These are phyloP conservation scores for Prunella himalayana DNA, from an alignment of 2,113 vertebrate genomes.

Conservation along the genomic window DNA sequence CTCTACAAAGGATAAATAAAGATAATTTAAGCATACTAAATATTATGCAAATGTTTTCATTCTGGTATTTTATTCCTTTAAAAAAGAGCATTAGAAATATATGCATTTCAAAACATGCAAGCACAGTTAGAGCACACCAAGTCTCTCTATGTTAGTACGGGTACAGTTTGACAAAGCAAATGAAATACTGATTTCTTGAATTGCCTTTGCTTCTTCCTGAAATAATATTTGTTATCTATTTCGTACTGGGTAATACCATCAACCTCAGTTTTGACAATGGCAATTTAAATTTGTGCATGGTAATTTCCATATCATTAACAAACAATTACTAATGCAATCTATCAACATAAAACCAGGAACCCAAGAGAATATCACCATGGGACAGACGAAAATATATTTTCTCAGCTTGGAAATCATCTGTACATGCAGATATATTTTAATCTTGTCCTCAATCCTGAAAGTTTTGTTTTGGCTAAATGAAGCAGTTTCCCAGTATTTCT, in stretches of 20 bases:
- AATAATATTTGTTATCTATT: background rate
- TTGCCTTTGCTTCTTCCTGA: background rate
- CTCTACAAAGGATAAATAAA: background rate
- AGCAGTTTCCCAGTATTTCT: background rate
- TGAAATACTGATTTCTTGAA: background rate
- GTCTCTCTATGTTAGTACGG: rapidly evolving
- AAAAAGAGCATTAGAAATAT: background rate
- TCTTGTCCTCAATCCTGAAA: background rate
- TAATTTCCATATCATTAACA: background rate
- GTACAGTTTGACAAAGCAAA: background rate
- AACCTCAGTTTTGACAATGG: background rate
- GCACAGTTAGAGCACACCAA: background rate
- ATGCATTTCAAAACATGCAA: background rate
- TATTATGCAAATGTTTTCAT: background rate
- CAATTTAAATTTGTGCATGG: background rate
- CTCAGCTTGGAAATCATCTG: background rate
- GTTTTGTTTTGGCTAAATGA: background rate
- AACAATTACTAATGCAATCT: background rate
- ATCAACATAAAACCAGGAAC: background rate
- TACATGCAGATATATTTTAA: background rate
- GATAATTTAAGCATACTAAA: background rate
- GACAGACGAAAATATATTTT: background rate
- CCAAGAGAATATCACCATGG: background rate
- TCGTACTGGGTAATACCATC: background rate
- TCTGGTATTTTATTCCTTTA: background rate